phyloP scores from a whole-genome alignment of 2,113 vertebrate species.

The Pangasianodon hypophthalmus region DNA sequence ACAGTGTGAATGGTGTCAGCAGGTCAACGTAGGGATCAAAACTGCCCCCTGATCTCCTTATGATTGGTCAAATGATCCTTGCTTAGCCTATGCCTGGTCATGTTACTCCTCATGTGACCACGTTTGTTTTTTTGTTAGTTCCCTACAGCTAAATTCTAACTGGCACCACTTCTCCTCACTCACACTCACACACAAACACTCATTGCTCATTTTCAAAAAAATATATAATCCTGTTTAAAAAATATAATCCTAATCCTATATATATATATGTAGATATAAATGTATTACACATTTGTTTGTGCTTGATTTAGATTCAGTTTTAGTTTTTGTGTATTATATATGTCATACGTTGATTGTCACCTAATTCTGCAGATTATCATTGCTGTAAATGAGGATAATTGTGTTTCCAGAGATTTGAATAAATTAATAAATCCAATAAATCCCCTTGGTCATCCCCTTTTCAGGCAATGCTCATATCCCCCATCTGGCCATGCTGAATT shows the following conservation, averaged over 20 bases:
- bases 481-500: conserved; percentile 43
- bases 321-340: background rate
- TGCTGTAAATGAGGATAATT: background rate
- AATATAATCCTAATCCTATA: background rate
- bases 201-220: background rate
- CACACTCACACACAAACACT: background rate
- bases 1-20: background rate
- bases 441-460: background rate
- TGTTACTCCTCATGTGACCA: background rate
- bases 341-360: background rate
- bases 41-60: background rate
- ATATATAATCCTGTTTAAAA: too few relatives aligned
- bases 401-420: background rate
- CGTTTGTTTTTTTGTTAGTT: background rate
- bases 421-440: background rate
- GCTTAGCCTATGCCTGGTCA: background rate
- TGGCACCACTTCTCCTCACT: background rate
- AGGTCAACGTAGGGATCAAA: conserved; percentile 11
- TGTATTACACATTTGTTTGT: background rate
- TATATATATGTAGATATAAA: background rate
- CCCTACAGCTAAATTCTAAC: conserved; percentile 1
- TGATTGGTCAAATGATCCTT: conserved; percentile 13
- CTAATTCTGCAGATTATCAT: background rate
- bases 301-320: background rate
- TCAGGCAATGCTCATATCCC: background rate